These are phyloP conservation scores for Mirza zaza DNA, from an alignment of 2,113 vertebrate genomes.

Conservation along the genomic window DNA sequence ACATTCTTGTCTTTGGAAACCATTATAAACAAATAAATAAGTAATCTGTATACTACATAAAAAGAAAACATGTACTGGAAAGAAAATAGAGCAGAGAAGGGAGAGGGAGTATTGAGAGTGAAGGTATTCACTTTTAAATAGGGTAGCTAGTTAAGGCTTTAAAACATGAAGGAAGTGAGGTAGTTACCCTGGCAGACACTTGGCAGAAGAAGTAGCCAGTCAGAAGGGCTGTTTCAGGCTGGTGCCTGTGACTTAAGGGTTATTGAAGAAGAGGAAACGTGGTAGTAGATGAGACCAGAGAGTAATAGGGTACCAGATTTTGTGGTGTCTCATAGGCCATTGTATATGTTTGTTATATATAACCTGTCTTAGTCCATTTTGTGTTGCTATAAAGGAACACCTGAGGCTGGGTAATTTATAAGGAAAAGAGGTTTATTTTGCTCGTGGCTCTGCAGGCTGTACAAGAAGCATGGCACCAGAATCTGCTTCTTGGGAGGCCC, in stretches of 20 bases:
- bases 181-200: background rate
- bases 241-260: background rate
- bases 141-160: background rate
- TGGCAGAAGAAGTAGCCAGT: background rate
- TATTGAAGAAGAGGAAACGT: background rate
- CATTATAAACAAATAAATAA: background rate
- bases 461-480: too few relatives aligned
- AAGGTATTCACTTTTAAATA: background rate
- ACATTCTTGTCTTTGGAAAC: background rate
- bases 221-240: background rate
- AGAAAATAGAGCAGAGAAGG: background rate
- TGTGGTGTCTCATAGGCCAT: background rate
- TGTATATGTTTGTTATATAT: background rate
- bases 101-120: background rate
- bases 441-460: too few relatives aligned
- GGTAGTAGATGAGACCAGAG: background rate
- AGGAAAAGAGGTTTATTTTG: too few relatives aligned
- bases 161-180: background rate
- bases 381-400: background rate
- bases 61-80: background rate
- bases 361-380: background rate
- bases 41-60: fast-evolving
- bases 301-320: background rate
- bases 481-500: too few relatives aligned
- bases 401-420: too few relatives aligned